These are phyloP conservation scores for Orchesella flavescens DNA, from an alignment of 2,888 invertebrate species.

Conservation along the genomic window DNA sequence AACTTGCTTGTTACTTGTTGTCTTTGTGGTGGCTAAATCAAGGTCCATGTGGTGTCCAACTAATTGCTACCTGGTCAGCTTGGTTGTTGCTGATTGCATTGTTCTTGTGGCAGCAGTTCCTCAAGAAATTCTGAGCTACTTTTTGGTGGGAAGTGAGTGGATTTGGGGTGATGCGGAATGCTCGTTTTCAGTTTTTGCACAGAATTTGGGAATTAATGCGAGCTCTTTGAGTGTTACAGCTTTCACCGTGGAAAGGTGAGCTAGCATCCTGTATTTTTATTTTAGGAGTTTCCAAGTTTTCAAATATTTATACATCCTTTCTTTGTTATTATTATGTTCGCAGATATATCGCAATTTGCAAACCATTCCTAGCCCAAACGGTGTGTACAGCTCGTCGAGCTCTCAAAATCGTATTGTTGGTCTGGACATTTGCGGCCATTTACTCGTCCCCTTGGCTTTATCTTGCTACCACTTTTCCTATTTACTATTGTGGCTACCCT, in stretches of 20 bases:
- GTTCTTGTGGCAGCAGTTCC: conserved; percentile 78
- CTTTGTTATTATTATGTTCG: conserved; percentile 1
- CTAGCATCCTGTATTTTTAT: too few relatives aligned
- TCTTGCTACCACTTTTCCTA: conserved; percentile 75
- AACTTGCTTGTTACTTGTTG: conserved; percentile 78
- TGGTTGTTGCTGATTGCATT: conserved; percentile 78
- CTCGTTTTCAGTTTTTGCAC: conserved; percentile 77
- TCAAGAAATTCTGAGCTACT: conserved; percentile 77
- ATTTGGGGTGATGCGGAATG: conserved; percentile 77
- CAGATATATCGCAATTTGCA: conserved; percentile 78
- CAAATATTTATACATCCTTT: too few relatives aligned
- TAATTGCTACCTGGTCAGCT: conserved; percentile 79
- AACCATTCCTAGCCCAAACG: conserved; percentile 77
- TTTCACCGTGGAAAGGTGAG: conserved; percentile 79
- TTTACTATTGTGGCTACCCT: conserved; percentile 73
- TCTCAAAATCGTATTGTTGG: conserved; percentile 77
- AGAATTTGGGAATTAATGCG: conserved; percentile 79
- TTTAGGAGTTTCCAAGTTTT: too few relatives aligned
- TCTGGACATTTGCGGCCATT: conserved; percentile 78
- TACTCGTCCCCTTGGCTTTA: conserved; percentile 80
- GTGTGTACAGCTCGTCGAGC: conserved; percentile 79
- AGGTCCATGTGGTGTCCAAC: conserved; percentile 78
- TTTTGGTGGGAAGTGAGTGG: conserved; percentile 76
- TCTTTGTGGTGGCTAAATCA: conserved; percentile 76
- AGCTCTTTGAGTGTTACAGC: conserved; percentile 79